Conservation (phyloP, 2,797 vertebrate genomes). For the Danio choprae region DNA sequence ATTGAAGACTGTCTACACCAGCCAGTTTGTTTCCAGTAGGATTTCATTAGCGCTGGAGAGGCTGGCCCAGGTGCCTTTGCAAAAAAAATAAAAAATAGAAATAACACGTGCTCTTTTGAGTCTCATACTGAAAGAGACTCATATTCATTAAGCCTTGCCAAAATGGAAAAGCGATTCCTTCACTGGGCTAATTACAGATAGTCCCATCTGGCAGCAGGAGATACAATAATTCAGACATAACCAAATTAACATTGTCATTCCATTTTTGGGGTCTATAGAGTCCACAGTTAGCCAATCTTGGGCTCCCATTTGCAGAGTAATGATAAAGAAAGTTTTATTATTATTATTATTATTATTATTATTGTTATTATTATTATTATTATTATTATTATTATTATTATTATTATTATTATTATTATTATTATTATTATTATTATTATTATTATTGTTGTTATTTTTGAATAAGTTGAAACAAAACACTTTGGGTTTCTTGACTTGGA, state of each 20-base stretch:
- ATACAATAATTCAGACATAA: conserved; percentile 57
- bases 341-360: no score
- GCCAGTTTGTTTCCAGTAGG: conserved; percentile 39
- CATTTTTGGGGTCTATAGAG: conserved; percentile 17
- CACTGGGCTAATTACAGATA: conserved; percentile 58
- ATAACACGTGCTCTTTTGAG: conserved; percentile 31
- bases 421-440: no score
- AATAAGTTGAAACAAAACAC: neutral
- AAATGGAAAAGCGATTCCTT: conserved; percentile 59
- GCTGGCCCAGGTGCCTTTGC: conserved; percentile 42
- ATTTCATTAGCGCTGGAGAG: conserved; percentile 50
- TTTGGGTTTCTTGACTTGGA: neutral
- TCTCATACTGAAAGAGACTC: conserved; percentile 47
- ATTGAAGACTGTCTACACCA: conserved; percentile 41
- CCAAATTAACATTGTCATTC: conserved; percentile 59
- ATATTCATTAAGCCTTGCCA: conserved; percentile 57
- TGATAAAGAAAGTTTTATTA: conserved; percentile 2
- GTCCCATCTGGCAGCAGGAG: conserved; percentile 61
- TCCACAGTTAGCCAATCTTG: conserved; percentile 21
- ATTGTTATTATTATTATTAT: no score
- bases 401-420: no score
- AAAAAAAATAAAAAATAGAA: neutral
- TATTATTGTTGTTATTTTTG: no score
- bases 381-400: no score
- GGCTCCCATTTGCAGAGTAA: neutral